These are phyloP conservation scores for Pararge aegeria DNA, from an alignment of 1,140 invertebrate species.

Conservation along the genomic window DNA sequence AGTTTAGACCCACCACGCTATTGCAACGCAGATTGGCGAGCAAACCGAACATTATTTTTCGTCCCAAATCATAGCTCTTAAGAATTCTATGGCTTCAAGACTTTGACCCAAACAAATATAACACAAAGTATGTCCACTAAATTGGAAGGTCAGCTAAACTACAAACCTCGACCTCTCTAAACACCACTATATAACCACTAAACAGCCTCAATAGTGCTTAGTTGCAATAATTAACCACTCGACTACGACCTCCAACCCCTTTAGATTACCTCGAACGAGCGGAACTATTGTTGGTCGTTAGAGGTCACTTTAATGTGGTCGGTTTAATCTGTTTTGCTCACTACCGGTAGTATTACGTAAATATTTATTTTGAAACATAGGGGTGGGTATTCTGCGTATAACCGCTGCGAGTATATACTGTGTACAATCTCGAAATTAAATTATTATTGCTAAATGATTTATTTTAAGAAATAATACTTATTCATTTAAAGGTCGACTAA, in stretches of 20 bases:
- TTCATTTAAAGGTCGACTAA: no score
- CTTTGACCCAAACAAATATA: background rate
- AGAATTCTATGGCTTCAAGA: no score
- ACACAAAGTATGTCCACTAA: slow-evolving; percentile 30
- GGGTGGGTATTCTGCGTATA: background rate
- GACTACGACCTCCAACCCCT: slow-evolving; percentile 30
- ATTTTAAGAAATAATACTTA: no score
- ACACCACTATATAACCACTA: slow-evolving; percentile 27
- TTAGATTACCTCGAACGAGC: slow-evolving; percentile 7
- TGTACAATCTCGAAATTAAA: no score
- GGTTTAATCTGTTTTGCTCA: slow-evolving; percentile 35
- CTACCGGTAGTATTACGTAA: slow-evolving; percentile 24
- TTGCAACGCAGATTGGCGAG: no score
- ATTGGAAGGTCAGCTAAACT: slow-evolving; percentile 47
- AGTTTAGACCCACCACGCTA: no score
- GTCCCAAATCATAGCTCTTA: no score
- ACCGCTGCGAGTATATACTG: background rate
- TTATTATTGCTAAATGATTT: no score
- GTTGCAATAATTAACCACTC: slow-evolving; percentile 44
- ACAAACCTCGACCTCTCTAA: slow-evolving; percentile 43
- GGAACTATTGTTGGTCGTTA: slow-evolving; percentile 19
- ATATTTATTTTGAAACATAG: slow-evolving; percentile 19
- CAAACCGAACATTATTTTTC: no score
- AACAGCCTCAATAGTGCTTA: slow-evolving; percentile 38
- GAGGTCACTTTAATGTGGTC: slow-evolving; percentile 25